phyloP scores from a whole-genome alignment of 2,888 invertebrate species.

The Sminthurinus aureus region DNA sequence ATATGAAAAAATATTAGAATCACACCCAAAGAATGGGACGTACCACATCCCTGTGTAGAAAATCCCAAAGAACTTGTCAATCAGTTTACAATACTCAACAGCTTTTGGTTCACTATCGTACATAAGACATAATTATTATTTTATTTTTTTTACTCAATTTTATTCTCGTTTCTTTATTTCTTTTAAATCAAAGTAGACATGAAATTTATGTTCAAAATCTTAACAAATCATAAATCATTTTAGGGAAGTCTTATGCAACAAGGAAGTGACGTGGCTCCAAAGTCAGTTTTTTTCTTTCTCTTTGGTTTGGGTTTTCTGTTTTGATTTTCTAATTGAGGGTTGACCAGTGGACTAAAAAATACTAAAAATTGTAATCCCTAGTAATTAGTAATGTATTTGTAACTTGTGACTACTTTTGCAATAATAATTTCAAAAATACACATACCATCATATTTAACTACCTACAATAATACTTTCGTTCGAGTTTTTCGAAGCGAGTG shows the following conservation, averaged over 20 bases:
- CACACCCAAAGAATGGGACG: conserved; percentile 95
- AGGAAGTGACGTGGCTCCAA: neutral
- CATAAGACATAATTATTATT: neutral
- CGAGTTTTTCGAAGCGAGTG: too few relatives aligned
- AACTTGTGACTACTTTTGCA: too few relatives aligned
- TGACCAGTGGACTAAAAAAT: neutral
- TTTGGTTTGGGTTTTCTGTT: neutral
- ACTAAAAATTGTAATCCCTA: too few relatives aligned
- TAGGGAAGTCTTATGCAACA: conserved; percentile 76
- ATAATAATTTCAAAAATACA: too few relatives aligned
- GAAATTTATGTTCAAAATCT: neutral
- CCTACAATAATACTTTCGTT: too few relatives aligned
- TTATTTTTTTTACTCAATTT: neutral
- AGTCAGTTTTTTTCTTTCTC: neutral
- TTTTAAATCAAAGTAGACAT: too few relatives aligned
- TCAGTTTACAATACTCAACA: conserved; percentile 89
- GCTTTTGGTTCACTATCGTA: conserved; percentile 89
- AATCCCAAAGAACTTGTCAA: conserved; percentile 88
- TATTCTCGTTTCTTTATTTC: neutral
- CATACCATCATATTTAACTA: too few relatives aligned
- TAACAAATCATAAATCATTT: neutral
- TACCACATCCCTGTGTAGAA: conserved; percentile 69
- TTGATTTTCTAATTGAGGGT: too few relatives aligned
- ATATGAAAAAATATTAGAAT: conserved; percentile 69
- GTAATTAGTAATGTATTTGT: too few relatives aligned